Base-by-base conservation (phyloP, 2,113 vertebrate species). In the Herpetotheres cachinnans region DNA sequence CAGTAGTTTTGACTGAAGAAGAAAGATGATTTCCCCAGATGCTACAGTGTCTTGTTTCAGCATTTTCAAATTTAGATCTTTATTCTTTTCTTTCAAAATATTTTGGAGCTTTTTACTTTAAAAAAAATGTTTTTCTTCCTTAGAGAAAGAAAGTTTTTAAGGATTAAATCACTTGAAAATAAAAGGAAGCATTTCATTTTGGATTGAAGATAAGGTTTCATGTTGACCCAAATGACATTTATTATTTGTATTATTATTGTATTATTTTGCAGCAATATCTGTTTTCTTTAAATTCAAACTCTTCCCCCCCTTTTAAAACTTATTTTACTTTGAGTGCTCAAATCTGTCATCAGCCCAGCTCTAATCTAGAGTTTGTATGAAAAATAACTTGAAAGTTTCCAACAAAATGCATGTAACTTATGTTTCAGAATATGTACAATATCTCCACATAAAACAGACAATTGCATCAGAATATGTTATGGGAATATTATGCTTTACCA, bases 1-100 rank as follows among this genome's bases (percentile, higher is more conserved):
- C 30, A 80, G 74, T 82, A 85, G 80, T 95, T 96, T 86, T 95
- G 90, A 88, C 85, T 95, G 93, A 95, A 96, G 85, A 93, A 91
- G 73, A 84, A 93, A 79, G 58, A 91, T 94, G 40, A 90, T 95
- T 95, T 97, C 96, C 85, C 90, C 92, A 97, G 93, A 85, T 96
- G 93, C 85, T 82, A 8, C 74, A 65, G 58, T 58, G n/a, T 84
- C 86, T 89, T 84, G 67, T 90, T 96, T 95, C 82, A 96, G 95
- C 91, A 30, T 62, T 94, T 97, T 94, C 54, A 77, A 82, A 91
- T 90, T 86, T 85, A 94, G 70, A 94, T 96, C 69, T 74, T 71
- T 81, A 59, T 16, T 90, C 55, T 86, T 83, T 69, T 77, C 26
- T 80, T 81, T 83, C 29, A 56, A 63, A 94, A 52, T 94, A 71